Base-by-base conservation (phyloP, 2,888 invertebrate genomes). In the Pristionchus mayeri region DNA sequence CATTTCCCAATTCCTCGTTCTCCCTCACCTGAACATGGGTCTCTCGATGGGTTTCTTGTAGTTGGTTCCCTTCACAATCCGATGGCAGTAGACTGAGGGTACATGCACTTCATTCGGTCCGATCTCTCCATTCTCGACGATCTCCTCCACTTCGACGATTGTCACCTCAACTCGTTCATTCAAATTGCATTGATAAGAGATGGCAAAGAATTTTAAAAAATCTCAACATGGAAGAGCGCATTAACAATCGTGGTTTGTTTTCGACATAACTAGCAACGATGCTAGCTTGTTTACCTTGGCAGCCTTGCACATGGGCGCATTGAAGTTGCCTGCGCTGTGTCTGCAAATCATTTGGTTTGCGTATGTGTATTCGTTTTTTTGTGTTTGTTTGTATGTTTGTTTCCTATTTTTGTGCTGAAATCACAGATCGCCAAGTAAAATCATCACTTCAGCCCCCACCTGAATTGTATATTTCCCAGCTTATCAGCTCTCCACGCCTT, bases 401-500 rank as follows among this genome's bases (percentile, higher is more conserved):
- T n/a, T n/a, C n/a, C n/a, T n/a, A n/a, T n/a, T n/a, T n/a, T n/a
- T n/a, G n/a, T n/a, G n/a, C n/a, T n/a, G n/a, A n/a, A n/a, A n/a
- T n/a, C n/a, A n/a, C n/a, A n/a, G n/a, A n/a, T n/a, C n/a, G n/a
- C n/a, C n/a, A n/a, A n/a, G n/a, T n/a, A n/a, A n/a, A n/a, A n/a
- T n/a, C n/a, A n/a, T n/a, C n/a, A n/a, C n/a, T n/a, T n/a, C n/a
- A n/a, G n/a, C n/a, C 30, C 78, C 57, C 89, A 95, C 95, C 95
- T 95, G 93, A 96, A 96, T 67, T 96, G 94, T 85, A 99, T 94
- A 94, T 99, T 99, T 83, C 99, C 99, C 84, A 95, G 94, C 87
- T 95, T 95, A 93, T 99, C 99, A 0, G 98, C 98, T 93, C 98
- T 98, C 95, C 97, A 97, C 0, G 98, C 99, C 94, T 99, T 99